These are phyloP conservation scores for Anableps anableps DNA, from an alignment of 2,797 vertebrate genomes.

Conservation along the genomic window DNA sequence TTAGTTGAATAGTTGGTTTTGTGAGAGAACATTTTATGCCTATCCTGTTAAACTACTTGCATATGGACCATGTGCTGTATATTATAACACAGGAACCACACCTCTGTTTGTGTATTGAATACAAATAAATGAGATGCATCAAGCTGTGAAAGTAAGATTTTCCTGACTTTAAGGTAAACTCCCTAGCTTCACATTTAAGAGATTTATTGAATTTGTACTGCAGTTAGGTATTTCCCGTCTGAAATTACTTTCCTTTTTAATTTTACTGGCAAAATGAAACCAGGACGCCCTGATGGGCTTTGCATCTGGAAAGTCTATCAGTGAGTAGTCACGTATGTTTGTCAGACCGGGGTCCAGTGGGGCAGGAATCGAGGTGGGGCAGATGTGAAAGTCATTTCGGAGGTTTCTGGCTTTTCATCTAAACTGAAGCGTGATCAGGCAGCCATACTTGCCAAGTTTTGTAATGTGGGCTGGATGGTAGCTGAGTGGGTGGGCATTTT, in stretches of 20 bases:
- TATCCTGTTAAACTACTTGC: background rate
- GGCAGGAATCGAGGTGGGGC: constrained; percentile 42
- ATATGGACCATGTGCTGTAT: background rate
- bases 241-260: constrained; percentile 1
- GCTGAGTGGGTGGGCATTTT: constrained; percentile 9
- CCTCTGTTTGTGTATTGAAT: background rate
- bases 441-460: constrained; percentile 38
- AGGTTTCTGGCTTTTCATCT: constrained; percentile 55
- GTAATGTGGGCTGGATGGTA: constrained; percentile 13
- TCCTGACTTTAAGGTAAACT: background rate
- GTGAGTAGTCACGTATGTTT: constrained; percentile 10
- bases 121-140: background rate
- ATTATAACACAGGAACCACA: background rate
- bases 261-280: constrained; percentile 26
- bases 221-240: constrained; percentile 4
- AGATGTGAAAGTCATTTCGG: constrained; percentile 66
- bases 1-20: background rate
- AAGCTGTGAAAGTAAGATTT: background rate
- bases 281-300: constrained; percentile 35
- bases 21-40: background rate
- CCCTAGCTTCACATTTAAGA: background rate
- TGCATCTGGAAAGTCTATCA: constrained; percentile 51
- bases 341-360: constrained; percentile 24
- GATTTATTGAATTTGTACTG: background rate
- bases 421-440: constrained; percentile 48